phyloP scores from a whole-genome alignment of 2,888 invertebrate species.

The Malacosoma neustria region DNA sequence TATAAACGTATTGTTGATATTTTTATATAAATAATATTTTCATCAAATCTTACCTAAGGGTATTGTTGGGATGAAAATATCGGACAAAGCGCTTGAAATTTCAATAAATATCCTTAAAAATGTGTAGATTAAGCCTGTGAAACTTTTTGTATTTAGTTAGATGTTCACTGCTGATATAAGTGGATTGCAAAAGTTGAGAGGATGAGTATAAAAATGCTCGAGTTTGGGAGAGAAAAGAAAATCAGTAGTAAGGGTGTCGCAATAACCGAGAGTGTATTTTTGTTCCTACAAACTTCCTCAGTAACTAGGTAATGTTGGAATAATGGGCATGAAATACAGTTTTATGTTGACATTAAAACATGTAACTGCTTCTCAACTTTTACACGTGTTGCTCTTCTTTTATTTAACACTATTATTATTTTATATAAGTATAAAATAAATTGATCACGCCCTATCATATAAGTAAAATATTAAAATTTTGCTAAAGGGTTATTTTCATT shows the following conservation, averaged over 20 bases:
- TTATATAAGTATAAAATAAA: constrained; percentile 10
- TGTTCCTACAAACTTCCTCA: constrained; percentile 46
- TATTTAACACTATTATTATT: constrained; percentile 8
- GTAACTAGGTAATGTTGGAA: constrained; percentile 37
- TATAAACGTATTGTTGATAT: too few relatives aligned
- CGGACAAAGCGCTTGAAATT: constrained; percentile 51
- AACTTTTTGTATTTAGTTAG: constrained; percentile 72
- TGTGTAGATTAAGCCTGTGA: constrained; percentile 64
- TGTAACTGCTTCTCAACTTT: constrained; percentile 22
- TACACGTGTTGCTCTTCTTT: constrained; percentile 6
- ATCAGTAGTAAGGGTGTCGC: constrained; percentile 61
- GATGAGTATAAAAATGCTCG: constrained; percentile 69
- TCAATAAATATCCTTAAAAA: constrained; percentile 68
- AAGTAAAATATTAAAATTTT: too few relatives aligned
- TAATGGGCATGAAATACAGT: constrained; percentile 31
- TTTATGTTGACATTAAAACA: constrained; percentile 29
- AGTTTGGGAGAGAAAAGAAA: constrained; percentile 50
- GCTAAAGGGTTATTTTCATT: too few relatives aligned
- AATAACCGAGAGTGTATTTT: constrained; percentile 56
- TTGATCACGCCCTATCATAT: too few relatives aligned
- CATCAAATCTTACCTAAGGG: too few relatives aligned
- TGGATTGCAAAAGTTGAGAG: constrained; percentile 72
- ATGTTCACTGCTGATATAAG: constrained; percentile 71
- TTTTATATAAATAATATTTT: too few relatives aligned
- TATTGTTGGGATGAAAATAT: too few relatives aligned